Evolutionary conservation across 2,797 vertebrate species (phyloP).

Genomic region (Pseudomugil gertrudae): DNA sequence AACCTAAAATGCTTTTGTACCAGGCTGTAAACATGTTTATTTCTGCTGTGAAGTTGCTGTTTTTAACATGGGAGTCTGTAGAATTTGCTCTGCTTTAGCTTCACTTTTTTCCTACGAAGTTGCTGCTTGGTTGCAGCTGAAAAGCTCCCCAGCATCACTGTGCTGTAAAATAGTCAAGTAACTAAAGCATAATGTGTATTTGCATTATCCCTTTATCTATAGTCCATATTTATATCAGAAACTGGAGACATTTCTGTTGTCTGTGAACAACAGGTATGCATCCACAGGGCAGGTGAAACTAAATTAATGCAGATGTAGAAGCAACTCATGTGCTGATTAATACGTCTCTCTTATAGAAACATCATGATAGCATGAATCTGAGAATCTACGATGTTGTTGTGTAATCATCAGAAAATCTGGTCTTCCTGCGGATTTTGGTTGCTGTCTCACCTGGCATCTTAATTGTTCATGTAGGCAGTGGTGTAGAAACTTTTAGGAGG

Average conservation of each 20-base stretch:
- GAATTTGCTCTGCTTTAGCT: too few relatives aligned
- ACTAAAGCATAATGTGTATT: too few relatives aligned
- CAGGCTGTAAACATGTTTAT: too few relatives aligned
- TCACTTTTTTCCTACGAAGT: too few relatives aligned
- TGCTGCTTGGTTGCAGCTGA: too few relatives aligned
- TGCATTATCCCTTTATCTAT: too few relatives aligned
- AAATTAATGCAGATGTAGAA: background rate
- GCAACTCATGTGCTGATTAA: background rate
- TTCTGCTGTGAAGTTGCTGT: too few relatives aligned
- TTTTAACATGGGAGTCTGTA: too few relatives aligned
- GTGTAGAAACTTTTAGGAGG: constrained; percentile 1
- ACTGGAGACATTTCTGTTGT: background rate
- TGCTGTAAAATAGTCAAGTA: too few relatives aligned
- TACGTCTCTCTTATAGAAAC: background rate
- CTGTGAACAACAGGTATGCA: background rate
- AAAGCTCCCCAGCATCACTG: too few relatives aligned
- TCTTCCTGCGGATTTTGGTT: background rate
- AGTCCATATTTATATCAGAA: too few relatives aligned
- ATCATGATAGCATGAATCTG: background rate
- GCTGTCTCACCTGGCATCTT: background rate
- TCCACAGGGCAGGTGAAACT: background rate
- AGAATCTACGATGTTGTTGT: background rate
- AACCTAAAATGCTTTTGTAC: too few relatives aligned
- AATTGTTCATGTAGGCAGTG: background rate
- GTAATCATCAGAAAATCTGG: background rate